Evolutionary conservation across 2,797 vertebrate species (phyloP).

Genomic region (Kryptolebias ocellatus): DNA sequence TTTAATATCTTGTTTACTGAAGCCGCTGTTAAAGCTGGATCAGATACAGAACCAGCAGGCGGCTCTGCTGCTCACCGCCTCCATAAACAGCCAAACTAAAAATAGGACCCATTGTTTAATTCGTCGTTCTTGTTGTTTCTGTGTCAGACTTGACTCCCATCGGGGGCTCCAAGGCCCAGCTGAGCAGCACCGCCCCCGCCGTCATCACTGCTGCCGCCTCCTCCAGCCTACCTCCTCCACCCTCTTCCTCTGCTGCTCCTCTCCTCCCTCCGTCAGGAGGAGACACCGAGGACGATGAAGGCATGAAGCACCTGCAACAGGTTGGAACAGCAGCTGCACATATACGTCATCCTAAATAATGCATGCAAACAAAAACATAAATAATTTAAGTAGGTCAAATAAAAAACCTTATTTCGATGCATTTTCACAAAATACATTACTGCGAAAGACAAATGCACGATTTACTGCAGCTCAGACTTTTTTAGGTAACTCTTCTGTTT

Average conservation of each 20-base stretch:
- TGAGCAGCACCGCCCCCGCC: constrained; percentile 68
- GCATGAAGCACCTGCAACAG: constrained; percentile 95
- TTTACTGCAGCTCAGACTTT: no score
- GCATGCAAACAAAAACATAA: not conserved
- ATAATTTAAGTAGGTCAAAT: not conserved
- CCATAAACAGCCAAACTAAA: constrained; percentile 25
- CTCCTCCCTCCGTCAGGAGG: constrained; percentile 82
- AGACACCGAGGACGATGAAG: constrained; percentile 92
- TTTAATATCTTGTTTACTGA: constrained; percentile 68
- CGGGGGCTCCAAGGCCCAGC: constrained; percentile 67
- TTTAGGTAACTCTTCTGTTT: no score
- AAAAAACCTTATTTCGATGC: not conserved
- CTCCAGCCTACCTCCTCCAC: constrained; percentile 81
- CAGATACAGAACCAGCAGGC: constrained; percentile 38
- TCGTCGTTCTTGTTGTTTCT: constrained; percentile 17
- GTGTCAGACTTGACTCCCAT: constrained; percentile 59
- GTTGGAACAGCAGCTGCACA: constrained; percentile 61
- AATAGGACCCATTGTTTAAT: constrained; percentile 46
- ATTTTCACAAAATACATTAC: no score
- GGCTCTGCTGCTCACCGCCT: constrained; percentile 15
- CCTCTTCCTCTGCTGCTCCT: constrained; percentile 82
- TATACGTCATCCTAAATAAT: not conserved
- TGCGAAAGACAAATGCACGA: no score
- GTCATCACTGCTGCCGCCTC: constrained; percentile 64
- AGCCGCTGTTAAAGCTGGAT: constrained; percentile 32